Conservation (phyloP, 2,113 vertebrate genomes). For the Varanus komodoensis region DNA sequence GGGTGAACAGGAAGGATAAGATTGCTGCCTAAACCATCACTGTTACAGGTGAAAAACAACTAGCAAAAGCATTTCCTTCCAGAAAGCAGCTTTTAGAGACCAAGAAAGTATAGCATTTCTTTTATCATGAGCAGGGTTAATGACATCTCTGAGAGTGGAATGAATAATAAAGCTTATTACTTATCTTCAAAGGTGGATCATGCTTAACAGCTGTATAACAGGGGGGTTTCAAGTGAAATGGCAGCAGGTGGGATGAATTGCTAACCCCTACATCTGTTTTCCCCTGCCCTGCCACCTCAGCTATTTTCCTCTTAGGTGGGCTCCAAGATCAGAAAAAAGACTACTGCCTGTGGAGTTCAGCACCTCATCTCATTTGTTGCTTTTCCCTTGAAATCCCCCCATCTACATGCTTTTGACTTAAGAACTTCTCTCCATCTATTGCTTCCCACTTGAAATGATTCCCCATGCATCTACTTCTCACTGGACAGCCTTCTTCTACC, state of each 20-base stretch:
- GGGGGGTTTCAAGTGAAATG: neutral
- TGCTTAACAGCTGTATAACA: neutral
- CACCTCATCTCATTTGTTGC: neutral
- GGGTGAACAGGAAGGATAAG: neutral
- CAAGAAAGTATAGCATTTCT: slow-evolving; percentile 52
- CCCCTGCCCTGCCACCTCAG: neutral
- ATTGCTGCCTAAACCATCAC: neutral
- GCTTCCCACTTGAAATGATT: too few relatives aligned
- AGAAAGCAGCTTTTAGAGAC: slow-evolving; percentile 48
- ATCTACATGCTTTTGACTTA: too few relatives aligned
- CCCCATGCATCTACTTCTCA: too few relatives aligned
- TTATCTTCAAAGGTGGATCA: neutral
- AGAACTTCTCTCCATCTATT: too few relatives aligned
- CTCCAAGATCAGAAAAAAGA: neutral
- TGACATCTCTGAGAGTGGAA: neutral
- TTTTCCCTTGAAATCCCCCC: neutral
- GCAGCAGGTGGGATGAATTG: neutral
- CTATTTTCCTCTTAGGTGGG: neutral
- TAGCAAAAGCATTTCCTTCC: slow-evolving; percentile 41
- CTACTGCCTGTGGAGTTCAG: neutral
- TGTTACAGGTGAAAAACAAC: slow-evolving; percentile 55
- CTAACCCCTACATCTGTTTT: neutral
- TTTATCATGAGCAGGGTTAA: neutral
- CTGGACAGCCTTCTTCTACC: neutral
- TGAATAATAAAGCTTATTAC: neutral